Percentiles rank a stretch among this genome's conserved stretches.
phyloP scores from a whole-genome alignment of 2,113 vertebrate species.

The Rhinopomastus cyanomelas region DNA sequence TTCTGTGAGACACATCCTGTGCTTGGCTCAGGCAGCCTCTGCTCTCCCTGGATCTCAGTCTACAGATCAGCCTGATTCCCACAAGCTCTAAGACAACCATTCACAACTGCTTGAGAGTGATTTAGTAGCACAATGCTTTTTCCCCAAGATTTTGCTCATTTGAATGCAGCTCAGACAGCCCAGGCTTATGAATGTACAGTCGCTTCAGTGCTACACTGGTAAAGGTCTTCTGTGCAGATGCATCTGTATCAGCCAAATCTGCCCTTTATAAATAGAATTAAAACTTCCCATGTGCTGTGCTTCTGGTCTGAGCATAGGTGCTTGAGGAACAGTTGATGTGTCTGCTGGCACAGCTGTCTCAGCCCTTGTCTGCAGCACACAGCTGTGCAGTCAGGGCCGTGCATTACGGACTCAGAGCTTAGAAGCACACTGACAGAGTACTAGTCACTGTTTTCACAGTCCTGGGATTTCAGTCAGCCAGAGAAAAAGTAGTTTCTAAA shows the following conservation, averaged over 20 bases:
- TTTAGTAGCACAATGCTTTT: neutral
- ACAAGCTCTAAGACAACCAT: neutral
- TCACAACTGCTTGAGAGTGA: neutral
- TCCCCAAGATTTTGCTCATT: neutral
- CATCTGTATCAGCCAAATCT: neutral
- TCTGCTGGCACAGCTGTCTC: neutral
- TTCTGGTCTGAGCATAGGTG: neutral
- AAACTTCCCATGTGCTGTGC: neutral
- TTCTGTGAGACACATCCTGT: neutral
- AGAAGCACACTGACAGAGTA: neutral
- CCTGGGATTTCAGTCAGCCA: neutral
- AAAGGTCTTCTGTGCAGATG: neutral
- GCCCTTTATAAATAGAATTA: neutral
- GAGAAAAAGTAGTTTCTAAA: neutral
- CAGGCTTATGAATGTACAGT: neutral
- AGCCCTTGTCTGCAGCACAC: neutral
- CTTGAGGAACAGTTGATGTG: neutral
- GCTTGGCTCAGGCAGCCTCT: neutral
- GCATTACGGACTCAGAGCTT: neutral
- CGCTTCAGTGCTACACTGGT: neutral
- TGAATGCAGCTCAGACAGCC: fast-evolving
- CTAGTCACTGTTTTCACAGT: neutral
- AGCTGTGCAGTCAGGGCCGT: neutral
- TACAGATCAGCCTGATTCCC: neutral
- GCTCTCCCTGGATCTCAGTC: neutral